Evolutionary conservation across 2,113 vertebrate species (phyloP).

Genomic region (Pycnonotus jocosus): DNA sequence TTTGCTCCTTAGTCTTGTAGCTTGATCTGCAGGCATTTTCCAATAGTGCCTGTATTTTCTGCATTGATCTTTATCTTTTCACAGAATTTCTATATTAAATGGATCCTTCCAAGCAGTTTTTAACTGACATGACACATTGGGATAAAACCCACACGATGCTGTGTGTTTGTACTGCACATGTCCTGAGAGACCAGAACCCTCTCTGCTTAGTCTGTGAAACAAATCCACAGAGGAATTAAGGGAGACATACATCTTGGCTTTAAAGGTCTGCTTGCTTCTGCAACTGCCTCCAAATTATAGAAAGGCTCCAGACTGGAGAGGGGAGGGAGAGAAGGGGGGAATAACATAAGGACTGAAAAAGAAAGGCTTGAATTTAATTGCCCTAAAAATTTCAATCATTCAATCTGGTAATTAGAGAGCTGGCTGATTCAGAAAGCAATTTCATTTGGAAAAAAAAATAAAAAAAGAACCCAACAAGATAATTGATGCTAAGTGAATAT

Average conservation of each 20-base stretch:
- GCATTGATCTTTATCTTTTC: conserved; percentile 16
- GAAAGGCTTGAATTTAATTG: conserved; percentile 65
- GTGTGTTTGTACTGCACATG: not conserved
- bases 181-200: conserved; percentile 8
- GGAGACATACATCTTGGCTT: conserved; percentile 55
- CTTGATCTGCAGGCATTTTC: conserved; percentile 1
- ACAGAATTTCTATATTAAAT: not conserved
- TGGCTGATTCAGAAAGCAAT: conserved; percentile 42
- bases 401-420: conserved; percentile 67
- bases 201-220: conserved; percentile 39
- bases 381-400: conserved; percentile 64
- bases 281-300: conserved; percentile 68
- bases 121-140: not conserved
- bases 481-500: conserved; percentile 43
- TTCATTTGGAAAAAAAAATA: conserved; percentile 18
- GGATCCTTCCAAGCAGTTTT: conserved; percentile 7
- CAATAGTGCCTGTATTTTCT: not conserved
- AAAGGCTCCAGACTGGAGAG: conserved; percentile 60
- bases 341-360: conserved; percentile 44
- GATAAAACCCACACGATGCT: conserved; percentile 35
- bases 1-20: not conserved
- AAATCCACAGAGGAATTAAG: conserved; percentile 45
- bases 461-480: conserved; percentile 15
- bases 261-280: conserved; percentile 56
- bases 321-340: conserved; percentile 30